phyloP scores from a whole-genome alignment of 2,113 vertebrate genomes.

The Electrona antarctica region DNA sequence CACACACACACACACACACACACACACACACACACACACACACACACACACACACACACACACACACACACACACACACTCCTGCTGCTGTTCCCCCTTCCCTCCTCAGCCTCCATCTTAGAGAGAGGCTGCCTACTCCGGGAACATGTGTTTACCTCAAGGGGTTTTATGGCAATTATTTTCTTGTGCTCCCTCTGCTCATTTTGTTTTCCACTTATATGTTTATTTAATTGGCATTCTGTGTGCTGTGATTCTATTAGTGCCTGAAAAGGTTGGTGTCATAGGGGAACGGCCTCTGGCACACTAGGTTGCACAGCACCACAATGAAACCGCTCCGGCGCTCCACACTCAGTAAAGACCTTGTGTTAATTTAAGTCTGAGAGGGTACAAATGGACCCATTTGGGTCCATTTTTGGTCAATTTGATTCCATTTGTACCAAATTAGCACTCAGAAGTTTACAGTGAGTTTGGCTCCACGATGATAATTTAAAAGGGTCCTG shows the following conservation, averaged over 20 bases:
- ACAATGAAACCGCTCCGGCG: constrained; percentile 27
- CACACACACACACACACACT: constrained; percentile 9
- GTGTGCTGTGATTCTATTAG: constrained; percentile 73
- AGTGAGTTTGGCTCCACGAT: constrained; percentile 2
- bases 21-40: constrained; percentile 20
- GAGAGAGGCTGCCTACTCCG: constrained; percentile 48
- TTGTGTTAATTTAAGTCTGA: too few relatives aligned
- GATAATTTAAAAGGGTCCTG: constrained; percentile 47
- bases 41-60: constrained; percentile 18
- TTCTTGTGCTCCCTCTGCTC: constrained; percentile 50
- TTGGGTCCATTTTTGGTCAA: too few relatives aligned
- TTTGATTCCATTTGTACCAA: too few relatives aligned
- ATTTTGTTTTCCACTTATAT: constrained; percentile 68
- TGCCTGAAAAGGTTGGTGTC: constrained; percentile 74
- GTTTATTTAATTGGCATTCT: constrained; percentile 76
- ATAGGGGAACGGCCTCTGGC: constrained; percentile 64
- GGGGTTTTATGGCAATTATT: constrained; percentile 70
- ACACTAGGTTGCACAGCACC: constrained; percentile 32
- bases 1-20: constrained; percentile 4
- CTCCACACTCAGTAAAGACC: constrained; percentile 11
- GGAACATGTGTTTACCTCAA: constrained; percentile 77
- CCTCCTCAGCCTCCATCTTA: constrained; percentile 45
- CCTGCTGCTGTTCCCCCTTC: constrained; percentile 11
- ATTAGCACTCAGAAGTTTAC: too few relatives aligned
- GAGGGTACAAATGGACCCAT: too few relatives aligned